phyloP scores from a whole-genome alignment of 2,797 vertebrate species.

The Lindbergichthys nudifrons region DNA sequence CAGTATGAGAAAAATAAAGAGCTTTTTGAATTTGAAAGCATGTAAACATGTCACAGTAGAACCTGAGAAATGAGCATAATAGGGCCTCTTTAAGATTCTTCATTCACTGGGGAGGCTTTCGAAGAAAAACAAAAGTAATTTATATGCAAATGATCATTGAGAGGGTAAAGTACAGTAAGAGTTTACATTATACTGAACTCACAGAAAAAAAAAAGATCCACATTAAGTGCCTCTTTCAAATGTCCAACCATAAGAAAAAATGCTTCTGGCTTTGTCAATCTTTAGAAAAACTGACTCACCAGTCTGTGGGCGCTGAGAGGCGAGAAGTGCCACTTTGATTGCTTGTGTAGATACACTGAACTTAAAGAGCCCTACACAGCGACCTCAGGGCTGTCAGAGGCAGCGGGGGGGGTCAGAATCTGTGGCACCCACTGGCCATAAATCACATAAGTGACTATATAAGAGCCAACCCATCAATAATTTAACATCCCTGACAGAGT shows the following conservation, averaged over 20 bases:
- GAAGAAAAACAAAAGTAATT: no score
- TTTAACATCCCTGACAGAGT: slow-evolving; percentile 49
- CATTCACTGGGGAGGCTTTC: no score
- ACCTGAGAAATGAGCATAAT: no score
- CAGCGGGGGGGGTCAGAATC: slow-evolving; percentile 34
- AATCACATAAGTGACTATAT: slow-evolving; percentile 47
- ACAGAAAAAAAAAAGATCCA: not conserved
- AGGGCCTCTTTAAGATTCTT: no score
- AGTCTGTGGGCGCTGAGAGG: slow-evolving; percentile 41
- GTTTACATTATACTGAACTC: slow-evolving; percentile 9
- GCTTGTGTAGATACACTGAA: slow-evolving; percentile 12
- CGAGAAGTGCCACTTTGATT: slow-evolving; percentile 32
- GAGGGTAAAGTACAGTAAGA: not conserved
- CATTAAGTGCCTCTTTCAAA: not conserved
- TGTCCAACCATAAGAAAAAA: slow-evolving; percentile 12
- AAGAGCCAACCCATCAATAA: slow-evolving; percentile 69
- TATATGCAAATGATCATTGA: no score
- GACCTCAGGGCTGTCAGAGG: slow-evolving; percentile 20
- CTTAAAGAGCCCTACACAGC: slow-evolving; percentile 23
- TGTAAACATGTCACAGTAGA: no score
- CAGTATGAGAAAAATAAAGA: no score
- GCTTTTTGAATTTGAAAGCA: no score
- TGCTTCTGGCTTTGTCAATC: slow-evolving; percentile 8
- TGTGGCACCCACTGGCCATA: slow-evolving; percentile 52
- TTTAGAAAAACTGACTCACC: slow-evolving; percentile 39